These are phyloP conservation scores for Lophura nycthemera DNA, from an alignment of 2,113 vertebrate species.

Conservation along the genomic window DNA sequence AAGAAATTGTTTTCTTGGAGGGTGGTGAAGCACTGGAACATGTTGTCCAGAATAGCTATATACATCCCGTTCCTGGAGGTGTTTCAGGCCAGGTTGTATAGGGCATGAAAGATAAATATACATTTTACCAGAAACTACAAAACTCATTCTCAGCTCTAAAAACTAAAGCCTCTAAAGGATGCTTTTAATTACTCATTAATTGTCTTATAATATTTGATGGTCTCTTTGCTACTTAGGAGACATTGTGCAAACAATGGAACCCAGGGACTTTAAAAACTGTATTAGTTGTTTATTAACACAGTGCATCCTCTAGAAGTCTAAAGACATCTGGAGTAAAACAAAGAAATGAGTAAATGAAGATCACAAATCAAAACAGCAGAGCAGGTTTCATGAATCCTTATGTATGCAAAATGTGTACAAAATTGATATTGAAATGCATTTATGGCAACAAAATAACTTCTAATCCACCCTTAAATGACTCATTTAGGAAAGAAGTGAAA, in stretches of 20 bases:
- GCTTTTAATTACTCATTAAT: not conserved
- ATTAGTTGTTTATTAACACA: not conserved
- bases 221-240: not conserved
- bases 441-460: not conserved
- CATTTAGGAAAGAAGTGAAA: not conserved
- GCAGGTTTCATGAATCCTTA: not conserved
- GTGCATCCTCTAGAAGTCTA: not conserved
- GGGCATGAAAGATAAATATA: not conserved
- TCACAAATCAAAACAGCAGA: not conserved
- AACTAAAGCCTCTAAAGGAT: not conserved
- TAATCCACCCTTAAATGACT: not conserved
- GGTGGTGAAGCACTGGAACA: not conserved
- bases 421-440: not conserved
- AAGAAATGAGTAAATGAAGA: conserved; percentile 2
- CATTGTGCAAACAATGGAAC: not conserved
- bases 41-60: not conserved
- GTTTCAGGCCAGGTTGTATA: not conserved
- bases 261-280: not conserved
- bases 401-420: not conserved
- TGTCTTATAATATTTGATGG: not conserved
- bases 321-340: conserved; percentile 16
- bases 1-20: not conserved
- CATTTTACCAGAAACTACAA: not conserved
- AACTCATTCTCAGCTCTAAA: not conserved
- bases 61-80: not conserved